Conservation (phyloP, 2,797 vertebrate genomes). For the Orientallactaga sibirica region DNA sequence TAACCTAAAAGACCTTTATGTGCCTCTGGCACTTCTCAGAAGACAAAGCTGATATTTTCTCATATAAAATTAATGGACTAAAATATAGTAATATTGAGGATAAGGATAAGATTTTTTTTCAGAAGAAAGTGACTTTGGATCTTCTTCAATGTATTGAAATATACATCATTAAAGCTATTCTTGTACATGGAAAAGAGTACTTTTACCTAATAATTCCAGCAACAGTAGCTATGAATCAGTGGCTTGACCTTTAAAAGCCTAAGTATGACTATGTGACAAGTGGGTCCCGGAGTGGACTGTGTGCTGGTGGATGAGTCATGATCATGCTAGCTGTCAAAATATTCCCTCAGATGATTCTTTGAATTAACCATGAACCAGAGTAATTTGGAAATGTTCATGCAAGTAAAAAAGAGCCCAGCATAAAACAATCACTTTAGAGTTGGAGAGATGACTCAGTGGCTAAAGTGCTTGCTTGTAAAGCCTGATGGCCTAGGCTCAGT, state of each 20-base stretch:
- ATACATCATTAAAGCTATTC: neutral
- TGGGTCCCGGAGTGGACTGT: slow-evolving; percentile 20
- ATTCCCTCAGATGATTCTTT: slow-evolving; percentile 16
- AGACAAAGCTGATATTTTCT: slow-evolving; percentile 38
- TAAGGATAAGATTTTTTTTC: neutral
- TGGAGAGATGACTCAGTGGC: too few species aligned
- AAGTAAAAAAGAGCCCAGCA: slow-evolving; percentile 58
- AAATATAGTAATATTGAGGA: neutral
- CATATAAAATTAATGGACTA: neutral
- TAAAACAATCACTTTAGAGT: slow-evolving; percentile 35
- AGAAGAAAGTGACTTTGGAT: slow-evolving; percentile 1
- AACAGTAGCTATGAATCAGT: slow-evolving; percentile 12
- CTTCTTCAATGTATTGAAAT: slow-evolving; percentile 15
- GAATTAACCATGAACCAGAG: slow-evolving; percentile 62
- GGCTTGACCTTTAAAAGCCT: slow-evolving; percentile 54
- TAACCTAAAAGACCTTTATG: slow-evolving; percentile 11
- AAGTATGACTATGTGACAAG: neutral
- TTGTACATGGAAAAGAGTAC: slow-evolving; percentile 12
- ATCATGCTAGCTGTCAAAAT: slow-evolving; percentile 47
- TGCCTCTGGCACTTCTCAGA: neutral
- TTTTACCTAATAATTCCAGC: neutral
- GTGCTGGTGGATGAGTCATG: slow-evolving; percentile 25
- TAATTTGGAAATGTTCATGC: slow-evolving; percentile 54
- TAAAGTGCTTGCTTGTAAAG: too few species aligned
- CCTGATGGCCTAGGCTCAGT: too few species aligned